phyloP scores from a whole-genome alignment of 2,888 invertebrate species.

The Aporophyla lueneburgensis region DNA sequence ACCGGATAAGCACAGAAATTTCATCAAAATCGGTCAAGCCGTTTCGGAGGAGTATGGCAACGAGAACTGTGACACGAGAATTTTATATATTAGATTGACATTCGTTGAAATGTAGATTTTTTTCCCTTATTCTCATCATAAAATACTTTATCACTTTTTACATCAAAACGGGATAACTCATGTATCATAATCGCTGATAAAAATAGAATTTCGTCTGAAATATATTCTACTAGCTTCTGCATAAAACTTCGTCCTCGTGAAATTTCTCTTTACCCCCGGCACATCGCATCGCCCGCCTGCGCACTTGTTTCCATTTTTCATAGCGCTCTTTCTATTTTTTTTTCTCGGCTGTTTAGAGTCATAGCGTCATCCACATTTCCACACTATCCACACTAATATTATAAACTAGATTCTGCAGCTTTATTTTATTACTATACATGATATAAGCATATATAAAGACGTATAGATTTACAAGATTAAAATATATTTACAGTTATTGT shows the following conservation, averaged over 20 bases:
- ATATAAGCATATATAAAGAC: too few species aligned
- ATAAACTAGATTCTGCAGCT: background rate
- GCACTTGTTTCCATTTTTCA: background rate
- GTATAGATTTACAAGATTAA: background rate
- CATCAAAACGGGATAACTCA: slow-evolving; percentile 1
- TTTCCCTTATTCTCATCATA: background rate
- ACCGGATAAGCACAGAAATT: too few species aligned
- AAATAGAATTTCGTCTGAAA: slow-evolving; percentile 7
- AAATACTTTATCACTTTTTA: slow-evolving; percentile 20
- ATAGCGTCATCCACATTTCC: too few species aligned
- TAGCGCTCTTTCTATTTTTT: too few species aligned
- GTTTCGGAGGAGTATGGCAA: too few species aligned
- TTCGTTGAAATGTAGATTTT: background rate
- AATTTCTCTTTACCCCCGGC: too few species aligned
- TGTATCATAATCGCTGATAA: slow-evolving; percentile 16
- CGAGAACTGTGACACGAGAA: too few species aligned
- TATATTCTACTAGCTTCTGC: background rate
- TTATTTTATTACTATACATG: background rate
- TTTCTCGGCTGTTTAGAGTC: too few species aligned
- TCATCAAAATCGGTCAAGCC: too few species aligned
- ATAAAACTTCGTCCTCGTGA: background rate
- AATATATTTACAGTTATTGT: slow-evolving; percentile 38
- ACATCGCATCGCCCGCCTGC: background rate
- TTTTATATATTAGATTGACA: slow-evolving; percentile 3
- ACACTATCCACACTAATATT: too few species aligned